phyloP scores from a whole-genome alignment of 1,140 invertebrate genomes.

The Achroia grisella region DNA sequence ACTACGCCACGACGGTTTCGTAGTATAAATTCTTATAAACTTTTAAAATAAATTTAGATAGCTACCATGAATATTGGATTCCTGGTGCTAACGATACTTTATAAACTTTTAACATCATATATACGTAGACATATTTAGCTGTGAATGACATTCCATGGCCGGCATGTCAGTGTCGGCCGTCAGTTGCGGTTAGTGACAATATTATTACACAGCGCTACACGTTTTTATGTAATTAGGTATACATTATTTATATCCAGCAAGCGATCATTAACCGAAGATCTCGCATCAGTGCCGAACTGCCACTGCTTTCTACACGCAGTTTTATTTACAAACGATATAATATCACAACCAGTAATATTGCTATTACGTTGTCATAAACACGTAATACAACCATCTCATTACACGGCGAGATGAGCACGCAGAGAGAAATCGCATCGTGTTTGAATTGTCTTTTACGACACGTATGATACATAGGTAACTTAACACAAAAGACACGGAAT shows the following conservation, averaged over 20 bases:
- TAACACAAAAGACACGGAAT: not conserved
- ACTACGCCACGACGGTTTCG: too few relatives aligned
- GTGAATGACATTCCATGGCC: not conserved
- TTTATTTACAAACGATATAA: not conserved
- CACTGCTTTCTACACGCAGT: not conserved
- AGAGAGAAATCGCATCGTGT: constrained; percentile 12
- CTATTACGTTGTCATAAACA: constrained; percentile 15
- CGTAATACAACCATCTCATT: constrained; percentile 12
- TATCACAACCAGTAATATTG: constrained; percentile 10
- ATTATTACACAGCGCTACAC: not conserved
- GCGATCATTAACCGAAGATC: not conserved
- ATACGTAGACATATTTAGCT: not conserved
- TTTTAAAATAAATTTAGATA: too few relatives aligned
- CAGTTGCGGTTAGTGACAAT: not conserved
- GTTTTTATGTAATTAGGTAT: constrained; percentile 2
- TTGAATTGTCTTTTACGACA: constrained; percentile 1
- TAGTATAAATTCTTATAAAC: too few relatives aligned
- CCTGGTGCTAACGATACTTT: too few relatives aligned
- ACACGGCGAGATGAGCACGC: constrained; percentile 12
- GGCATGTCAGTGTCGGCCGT: not conserved
- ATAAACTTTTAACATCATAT: too few relatives aligned
- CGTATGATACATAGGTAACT: not conserved
- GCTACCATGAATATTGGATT: too few relatives aligned
- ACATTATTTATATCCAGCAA: not conserved
- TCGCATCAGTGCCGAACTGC: not conserved